Evolutionary conservation across 2,113 vertebrate species (phyloP), one percentile per base, ranked within the genome.

Genomic region (Dermatemys mawii): DNA sequence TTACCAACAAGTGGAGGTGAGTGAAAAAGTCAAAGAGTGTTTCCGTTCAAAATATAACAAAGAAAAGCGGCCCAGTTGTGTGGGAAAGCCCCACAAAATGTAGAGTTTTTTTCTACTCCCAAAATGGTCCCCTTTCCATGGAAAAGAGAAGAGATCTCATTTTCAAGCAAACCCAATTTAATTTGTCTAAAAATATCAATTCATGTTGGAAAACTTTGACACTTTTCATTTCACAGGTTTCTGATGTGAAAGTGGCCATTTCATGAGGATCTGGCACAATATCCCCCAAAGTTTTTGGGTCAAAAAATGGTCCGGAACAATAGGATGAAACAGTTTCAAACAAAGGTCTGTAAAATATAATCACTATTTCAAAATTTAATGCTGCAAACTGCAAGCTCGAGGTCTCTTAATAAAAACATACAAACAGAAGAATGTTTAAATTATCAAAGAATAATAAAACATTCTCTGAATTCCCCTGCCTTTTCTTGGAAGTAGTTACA

Each of bases 401-500:
- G 32, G 67, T 48, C 51, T 92, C 89, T 84, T 35, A 93, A 92
- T 79, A 93, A 94, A 95, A 93, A 87, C 41, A 90, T 81, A 50
- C 90, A 96, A 97, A 93, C 78, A 90, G 80, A 87, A 87, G 81
- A 51, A 82, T 85, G 95, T 46, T 75, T 80, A 24, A 92, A 93
- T 93, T 81, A 93, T 91, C 92, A 92, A 95, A 96, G 86, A 96
- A 1, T 94, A 95, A 96, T 88, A 96, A 57, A 84, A 92, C 93
- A 97, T 96, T 97, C 96, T 94, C 94, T 0, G 0, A 96, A 97
- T 97, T 97, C 95, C 32, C 91, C 96, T 95, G 92, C 93, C 93
- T 91, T 96, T 97, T 92, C 96, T 84, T 82, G 85, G 94, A 90
- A 96, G 94, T 88, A 89, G 93, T 94, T 97, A 93, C 91, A 96